Conservation (phyloP, 2,888 invertebrate species). For the Synergus japonicus region DNA sequence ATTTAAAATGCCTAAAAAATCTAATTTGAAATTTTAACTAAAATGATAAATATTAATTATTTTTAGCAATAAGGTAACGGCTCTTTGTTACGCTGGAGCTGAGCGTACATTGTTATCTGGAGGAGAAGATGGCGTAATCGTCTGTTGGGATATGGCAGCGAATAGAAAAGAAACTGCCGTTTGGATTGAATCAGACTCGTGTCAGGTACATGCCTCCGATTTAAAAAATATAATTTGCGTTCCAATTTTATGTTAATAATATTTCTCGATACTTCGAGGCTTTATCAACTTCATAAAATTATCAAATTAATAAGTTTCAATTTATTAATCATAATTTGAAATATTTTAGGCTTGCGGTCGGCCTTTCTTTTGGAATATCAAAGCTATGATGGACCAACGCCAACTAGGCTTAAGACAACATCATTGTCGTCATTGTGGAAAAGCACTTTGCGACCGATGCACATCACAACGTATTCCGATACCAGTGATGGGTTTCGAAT, state of each 20-base stretch:
- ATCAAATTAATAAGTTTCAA: background rate
- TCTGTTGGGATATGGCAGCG: conserved; percentile 96
- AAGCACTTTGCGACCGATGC: conserved; percentile 96
- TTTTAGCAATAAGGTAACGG: conserved; percentile 88
- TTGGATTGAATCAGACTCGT: conserved; percentile 96
- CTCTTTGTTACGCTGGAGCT: conserved; percentile 89
- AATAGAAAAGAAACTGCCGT: conserved; percentile 94
- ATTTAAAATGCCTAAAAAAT: too few species aligned
- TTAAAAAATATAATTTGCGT: conserved; percentile 29
- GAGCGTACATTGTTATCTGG: conserved; percentile 91
- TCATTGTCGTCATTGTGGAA: conserved; percentile 95
- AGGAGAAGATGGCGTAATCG: conserved; percentile 94
- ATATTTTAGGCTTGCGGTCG: conserved; percentile 87
- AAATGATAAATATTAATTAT: conserved; percentile 27
- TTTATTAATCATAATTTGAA: background rate
- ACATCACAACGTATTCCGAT: conserved; percentile 92
- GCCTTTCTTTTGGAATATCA: conserved; percentile 99
- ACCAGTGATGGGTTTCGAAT: conserved; percentile 98
- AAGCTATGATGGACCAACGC: conserved; percentile 98
- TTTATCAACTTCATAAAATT: too few species aligned
- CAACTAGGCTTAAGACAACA: conserved; percentile 94
- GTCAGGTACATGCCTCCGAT: conserved; percentile 76
- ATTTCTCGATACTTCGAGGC: background rate
- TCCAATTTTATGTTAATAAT: conserved; percentile 16
- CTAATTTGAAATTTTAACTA: background rate